A percentile compares a stretch with the other conserved stretches of the same genome.
These are phyloP conservation scores for Brachypalpus laphriformis DNA, from an alignment of 2,888 invertebrate species.

Conservation along the genomic window DNA sequence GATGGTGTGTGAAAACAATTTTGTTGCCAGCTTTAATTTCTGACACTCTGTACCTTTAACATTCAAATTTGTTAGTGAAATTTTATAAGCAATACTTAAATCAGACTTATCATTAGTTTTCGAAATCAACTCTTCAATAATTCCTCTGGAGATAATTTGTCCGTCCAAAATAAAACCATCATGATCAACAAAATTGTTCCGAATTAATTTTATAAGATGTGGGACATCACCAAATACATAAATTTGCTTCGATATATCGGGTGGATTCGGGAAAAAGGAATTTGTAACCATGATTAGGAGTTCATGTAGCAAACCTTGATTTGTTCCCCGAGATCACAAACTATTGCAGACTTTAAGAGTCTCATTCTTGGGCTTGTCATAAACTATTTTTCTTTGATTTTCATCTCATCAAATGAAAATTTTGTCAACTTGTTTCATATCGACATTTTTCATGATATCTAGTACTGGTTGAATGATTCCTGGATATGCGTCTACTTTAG, in stretches of 20 bases:
- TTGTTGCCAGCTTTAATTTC: conserved; percentile 65
- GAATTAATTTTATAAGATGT: neutral
- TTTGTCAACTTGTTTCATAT: neutral
- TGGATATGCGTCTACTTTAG: neutral
- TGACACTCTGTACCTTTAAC: conserved; percentile 7
- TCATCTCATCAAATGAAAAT: conserved; percentile 5
- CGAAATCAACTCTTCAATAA: too few species aligned
- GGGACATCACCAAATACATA: conserved; percentile 25
- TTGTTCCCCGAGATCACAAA: conserved; percentile 42
- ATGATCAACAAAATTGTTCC: conserved; percentile 22
- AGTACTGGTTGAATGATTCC: neutral
- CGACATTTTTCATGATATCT: neutral
- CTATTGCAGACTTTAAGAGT: conserved; percentile 32
- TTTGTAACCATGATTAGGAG: neutral
- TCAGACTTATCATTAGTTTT: too few species aligned
- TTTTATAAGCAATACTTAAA: neutral
- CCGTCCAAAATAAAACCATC: conserved; percentile 3
- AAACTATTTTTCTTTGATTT: neutral
- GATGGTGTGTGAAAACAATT: conserved; percentile 75
- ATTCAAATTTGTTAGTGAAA: neutral
- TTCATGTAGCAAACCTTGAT: conserved; percentile 14
- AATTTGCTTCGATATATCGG: neutral
- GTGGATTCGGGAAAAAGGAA: conserved; percentile 19
- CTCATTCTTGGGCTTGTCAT: neutral
- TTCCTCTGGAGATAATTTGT: too few species aligned